Conservation (phyloP, 2,797 vertebrate species). For the Ficedula albicollis region DNA sequence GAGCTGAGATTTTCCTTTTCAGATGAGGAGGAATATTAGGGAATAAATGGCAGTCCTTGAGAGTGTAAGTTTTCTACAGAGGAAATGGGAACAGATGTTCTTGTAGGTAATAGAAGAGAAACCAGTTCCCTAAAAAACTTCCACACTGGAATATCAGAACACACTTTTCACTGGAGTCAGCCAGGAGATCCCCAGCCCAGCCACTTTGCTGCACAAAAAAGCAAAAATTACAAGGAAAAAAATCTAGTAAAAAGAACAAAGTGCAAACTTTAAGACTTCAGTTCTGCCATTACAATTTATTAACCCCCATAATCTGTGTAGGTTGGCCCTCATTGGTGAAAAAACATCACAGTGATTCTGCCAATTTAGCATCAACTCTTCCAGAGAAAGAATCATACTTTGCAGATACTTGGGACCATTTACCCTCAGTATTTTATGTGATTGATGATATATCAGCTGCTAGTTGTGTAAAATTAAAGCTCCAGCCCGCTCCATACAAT, state of each 20-base stretch:
- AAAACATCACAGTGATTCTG: neutral
- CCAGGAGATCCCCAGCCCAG: neutral
- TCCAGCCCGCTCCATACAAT: neutral
- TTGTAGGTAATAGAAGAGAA: neutral
- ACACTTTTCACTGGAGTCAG: neutral
- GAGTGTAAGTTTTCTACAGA: neutral
- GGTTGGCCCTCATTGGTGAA: neutral
- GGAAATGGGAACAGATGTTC: neutral
- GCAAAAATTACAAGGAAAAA: neutral
- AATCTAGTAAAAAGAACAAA: neutral
- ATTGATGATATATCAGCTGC: neutral
- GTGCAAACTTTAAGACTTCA: neutral
- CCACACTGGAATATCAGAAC: neutral
- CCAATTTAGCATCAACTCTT: neutral
- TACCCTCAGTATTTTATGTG: neutral
- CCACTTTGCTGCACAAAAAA: neutral
- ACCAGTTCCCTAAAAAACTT: neutral
- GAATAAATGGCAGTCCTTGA: neutral
- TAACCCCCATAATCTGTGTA: neutral
- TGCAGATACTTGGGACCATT: neutral
- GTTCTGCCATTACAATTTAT: neutral
- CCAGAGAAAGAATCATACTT: neutral
- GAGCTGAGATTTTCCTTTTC: neutral
- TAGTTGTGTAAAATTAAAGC: neutral
- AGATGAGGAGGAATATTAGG: neutral